phyloP scores from a whole-genome alignment of 2,888 invertebrate genomes.

The Lasioglossum lativentre region DNA sequence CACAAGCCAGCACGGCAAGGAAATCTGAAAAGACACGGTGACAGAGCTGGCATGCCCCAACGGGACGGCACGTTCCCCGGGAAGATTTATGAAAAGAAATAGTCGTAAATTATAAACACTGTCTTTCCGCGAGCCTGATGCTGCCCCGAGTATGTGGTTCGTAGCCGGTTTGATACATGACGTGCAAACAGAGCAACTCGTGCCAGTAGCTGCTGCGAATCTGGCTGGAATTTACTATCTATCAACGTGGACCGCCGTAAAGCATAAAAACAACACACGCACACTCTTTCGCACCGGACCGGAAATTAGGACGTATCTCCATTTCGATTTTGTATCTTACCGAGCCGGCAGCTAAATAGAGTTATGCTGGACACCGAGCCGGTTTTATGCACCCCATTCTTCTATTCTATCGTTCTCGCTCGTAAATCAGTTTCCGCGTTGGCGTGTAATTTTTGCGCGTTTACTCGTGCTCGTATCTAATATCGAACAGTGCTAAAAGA shows the following conservation, averaged over 20 bases:
- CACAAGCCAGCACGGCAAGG: neutral
- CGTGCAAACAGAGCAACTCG: constrained; percentile 44
- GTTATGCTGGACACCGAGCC: constrained; percentile 38
- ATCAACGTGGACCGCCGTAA: constrained; percentile 63
- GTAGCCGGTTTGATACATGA: constrained; percentile 63
- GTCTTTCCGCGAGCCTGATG: constrained; percentile 50
- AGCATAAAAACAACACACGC: constrained; percentile 65
- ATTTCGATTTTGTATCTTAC: constrained; percentile 45
- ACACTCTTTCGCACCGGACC: constrained; percentile 49
- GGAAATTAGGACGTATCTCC: constrained; percentile 68
- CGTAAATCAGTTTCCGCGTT: constrained; percentile 32
- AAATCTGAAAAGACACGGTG: constrained; percentile 58
- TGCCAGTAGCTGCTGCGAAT: constrained; percentile 19
- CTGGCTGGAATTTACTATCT: constrained; percentile 67
- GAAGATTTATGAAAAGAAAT: constrained; percentile 76
- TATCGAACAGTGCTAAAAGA: neutral
- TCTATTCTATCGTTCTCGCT: neutral
- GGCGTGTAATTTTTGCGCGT: constrained; percentile 25
- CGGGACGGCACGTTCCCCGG: constrained; percentile 53
- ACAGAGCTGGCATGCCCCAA: constrained; percentile 54
- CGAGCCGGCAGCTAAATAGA: constrained; percentile 48
- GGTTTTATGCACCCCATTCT: constrained; percentile 18
- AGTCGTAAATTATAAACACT: constrained; percentile 74
- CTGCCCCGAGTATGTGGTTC: constrained; percentile 33
- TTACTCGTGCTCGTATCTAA: neutral